Evolutionary conservation across 1,140 invertebrate species (phyloP), one percentile per base, ranked within the genome.

Genomic region (Pygmarrhopalites habei): DNA sequence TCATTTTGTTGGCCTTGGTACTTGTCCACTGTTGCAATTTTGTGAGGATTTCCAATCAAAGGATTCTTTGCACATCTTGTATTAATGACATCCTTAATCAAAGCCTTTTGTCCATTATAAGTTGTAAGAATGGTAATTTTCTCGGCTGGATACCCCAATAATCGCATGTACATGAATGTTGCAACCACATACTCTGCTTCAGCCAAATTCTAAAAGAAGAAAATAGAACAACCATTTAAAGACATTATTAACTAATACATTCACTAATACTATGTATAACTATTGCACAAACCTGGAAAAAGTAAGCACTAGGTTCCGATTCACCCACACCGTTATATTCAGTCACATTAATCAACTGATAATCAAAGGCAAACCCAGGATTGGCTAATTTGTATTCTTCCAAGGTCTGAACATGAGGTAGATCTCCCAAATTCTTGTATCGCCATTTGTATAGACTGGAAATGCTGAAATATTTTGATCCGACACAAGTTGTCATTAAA

Each of bases 1-100:
- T 99, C 96, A 77, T 99, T 99, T 76, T 99, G 97, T 74, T 99
- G 96, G 63, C 97, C 97, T 75, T 99, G 97, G 75, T 96, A 99
- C 73, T 98, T 98, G 76, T 99, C 97, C 14, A 99, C 97, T 7
- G 97, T 99, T 1, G 89, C 89, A 28, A 87, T 80, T 82, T 98
- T 98, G 70, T 91, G 85, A 0, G 97, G 96, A 68, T 85, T 79
- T 10, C 96, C 96, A 73, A 99, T 95, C n/a, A 99, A 80, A 0
- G 95, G 92, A 81, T 99, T 99, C 49, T 87, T 86, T 0, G 89
- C 91, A 79, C 96, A 99, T 64, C 95, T 81, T 51, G 90, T 89
- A 69, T 93, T 87, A 51, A 99, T 88, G 10, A 99, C 93, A 78
- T 99, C 97, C 28, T 92, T 77, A 30, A 99, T 91, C 21, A 99